Percentiles rank a stretch among this genome's conserved stretches.
Conservation (phyloP, 2,888 invertebrate genomes). For the Tipula helvola region DNA sequence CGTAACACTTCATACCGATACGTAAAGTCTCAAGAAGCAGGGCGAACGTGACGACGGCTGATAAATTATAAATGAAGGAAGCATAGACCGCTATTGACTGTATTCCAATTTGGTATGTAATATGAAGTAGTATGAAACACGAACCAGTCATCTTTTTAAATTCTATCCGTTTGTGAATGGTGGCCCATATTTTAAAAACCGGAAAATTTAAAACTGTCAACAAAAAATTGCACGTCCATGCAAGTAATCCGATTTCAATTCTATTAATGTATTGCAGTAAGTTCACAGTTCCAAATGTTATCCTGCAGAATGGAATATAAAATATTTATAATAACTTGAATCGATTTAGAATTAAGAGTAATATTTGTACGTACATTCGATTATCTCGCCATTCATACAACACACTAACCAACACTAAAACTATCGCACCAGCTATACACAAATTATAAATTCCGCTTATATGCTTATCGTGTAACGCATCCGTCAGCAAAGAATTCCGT, state of each 20-base stretch:
- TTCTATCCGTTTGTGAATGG: neutral
- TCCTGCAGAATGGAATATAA: neutral
- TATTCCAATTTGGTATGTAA: neutral
- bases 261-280: neutral
- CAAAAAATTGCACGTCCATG: neutral
- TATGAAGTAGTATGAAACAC: neutral
- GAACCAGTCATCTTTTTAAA: neutral
- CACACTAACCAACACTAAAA: conserved; percentile 54
- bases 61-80: neutral
- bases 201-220: neutral
- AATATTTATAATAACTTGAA: neutral
- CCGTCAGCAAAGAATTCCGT: conserved; percentile 59
- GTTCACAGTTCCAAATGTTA: neutral
- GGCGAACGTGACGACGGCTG: neutral
- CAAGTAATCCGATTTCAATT: neutral
- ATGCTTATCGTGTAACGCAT: conserved; percentile 57
- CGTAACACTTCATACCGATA: conserved; percentile 68
- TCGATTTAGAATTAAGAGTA: neutral
- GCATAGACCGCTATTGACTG: conserved; percentile 26
- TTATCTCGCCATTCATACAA: conserved; percentile 54
- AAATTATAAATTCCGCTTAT: conserved; percentile 66
- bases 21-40: conserved; percentile 28
- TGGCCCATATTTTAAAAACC: neutral
- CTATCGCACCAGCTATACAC: conserved; percentile 58
- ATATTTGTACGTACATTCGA: conserved; percentile 45